These are phyloP conservation scores for Microhierax caerulescens DNA, from an alignment of 2,797 vertebrate genomes.

Conservation along the genomic window DNA sequence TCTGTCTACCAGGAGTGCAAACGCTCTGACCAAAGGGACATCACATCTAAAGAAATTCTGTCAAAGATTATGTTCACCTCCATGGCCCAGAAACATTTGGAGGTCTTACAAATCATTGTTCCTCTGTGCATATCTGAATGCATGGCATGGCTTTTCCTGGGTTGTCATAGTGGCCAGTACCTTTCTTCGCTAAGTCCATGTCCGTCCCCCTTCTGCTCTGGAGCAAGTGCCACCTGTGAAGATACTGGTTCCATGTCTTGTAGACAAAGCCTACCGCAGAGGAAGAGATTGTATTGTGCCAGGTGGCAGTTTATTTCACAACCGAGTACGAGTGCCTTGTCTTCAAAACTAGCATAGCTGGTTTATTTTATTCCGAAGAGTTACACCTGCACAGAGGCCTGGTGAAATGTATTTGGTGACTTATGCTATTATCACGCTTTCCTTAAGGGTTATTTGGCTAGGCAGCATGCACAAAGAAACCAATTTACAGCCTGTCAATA, in stretches of 20 bases:
- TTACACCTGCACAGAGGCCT: not conserved
- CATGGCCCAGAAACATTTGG: not conserved
- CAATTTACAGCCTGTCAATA: slow-evolving; percentile 26
- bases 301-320: not conserved
- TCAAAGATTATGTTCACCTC: not conserved
- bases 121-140: not conserved
- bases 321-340: not conserved
- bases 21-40: not conserved
- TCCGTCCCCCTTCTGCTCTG: not conserved
- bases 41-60: not conserved
- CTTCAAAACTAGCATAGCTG: slow-evolving; percentile 21
- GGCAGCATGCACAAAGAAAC: slow-evolving; percentile 15
- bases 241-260: not conserved
- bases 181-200: not conserved
- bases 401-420: slow-evolving; percentile 16
- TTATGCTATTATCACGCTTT: slow-evolving; percentile 6
- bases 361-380: slow-evolving; percentile 7
- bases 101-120: not conserved
- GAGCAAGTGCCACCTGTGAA: not conserved
- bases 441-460: slow-evolving; percentile 20
- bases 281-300: not conserved
- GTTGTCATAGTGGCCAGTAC: not conserved
- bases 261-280: fast-evolving
- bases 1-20: not conserved
- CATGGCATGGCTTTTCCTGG: not conserved